Conservation (phyloP, 2,113 vertebrate genomes). For the Psophia crepitans region DNA sequence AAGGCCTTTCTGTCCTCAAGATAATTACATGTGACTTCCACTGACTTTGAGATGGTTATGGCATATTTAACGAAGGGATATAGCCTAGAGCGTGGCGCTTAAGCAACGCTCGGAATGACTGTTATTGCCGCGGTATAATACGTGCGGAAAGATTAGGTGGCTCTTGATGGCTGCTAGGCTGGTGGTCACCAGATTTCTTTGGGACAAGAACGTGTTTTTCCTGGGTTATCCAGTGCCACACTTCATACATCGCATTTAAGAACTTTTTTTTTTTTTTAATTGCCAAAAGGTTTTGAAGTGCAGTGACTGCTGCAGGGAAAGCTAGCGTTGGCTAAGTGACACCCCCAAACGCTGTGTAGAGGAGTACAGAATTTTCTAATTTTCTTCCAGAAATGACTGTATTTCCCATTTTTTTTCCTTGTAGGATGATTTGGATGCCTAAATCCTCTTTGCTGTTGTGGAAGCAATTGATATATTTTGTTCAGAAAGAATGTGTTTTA, state of each 20-base stretch:
- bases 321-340: background rate
- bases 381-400: background rate
- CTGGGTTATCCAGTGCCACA: background rate
- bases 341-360: background rate
- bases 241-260: background rate
- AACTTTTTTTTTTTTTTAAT: background rate
- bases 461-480: background rate
- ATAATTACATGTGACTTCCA: background rate
- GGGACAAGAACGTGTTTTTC: background rate
- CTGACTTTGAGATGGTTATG: background rate
- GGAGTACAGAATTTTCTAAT: background rate
- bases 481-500: background rate
- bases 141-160: background rate
- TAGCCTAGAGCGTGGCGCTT: background rate
- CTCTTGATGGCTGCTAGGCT: background rate
- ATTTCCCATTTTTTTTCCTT: background rate
- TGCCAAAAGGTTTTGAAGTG: background rate
- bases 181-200: background rate
- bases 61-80: background rate
- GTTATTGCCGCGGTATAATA: background rate
- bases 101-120: background rate
- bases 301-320: background rate
- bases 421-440: background rate
- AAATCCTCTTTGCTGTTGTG: background rate
- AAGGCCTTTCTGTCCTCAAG: background rate